A percentile compares a stretch with the other conserved stretches of the same genome.
These are phyloP conservation scores for Amblyraja radiata DNA, from an alignment of 2,797 vertebrate genomes.

Conservation along the genomic window DNA sequence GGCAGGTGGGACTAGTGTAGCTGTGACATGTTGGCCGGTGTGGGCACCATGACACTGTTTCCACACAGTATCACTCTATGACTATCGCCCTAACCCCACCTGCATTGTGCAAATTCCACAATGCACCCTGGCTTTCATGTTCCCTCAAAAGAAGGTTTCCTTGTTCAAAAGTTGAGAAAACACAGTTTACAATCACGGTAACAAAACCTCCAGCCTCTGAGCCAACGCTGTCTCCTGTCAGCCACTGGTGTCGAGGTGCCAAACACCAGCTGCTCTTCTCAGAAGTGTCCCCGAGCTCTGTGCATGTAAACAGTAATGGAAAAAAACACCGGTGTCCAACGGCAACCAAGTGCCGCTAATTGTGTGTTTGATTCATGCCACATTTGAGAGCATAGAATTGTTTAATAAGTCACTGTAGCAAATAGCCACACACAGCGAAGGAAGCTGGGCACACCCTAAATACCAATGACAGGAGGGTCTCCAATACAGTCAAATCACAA, in stretches of 20 bases:
- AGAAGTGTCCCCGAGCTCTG: background rate
- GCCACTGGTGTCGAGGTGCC: background rate
- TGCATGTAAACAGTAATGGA: background rate
- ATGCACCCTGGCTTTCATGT: background rate
- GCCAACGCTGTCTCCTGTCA: background rate
- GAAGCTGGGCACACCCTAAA: background rate
- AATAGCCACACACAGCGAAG: background rate
- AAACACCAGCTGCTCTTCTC: background rate
- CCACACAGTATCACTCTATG: too few species aligned
- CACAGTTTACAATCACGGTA: background rate
- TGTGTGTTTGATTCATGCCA: background rate
- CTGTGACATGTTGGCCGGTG: too few species aligned
- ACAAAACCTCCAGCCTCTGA: background rate
- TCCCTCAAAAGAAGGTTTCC: background rate
- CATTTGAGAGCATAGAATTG: background rate
- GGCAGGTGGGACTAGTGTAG: too few species aligned
- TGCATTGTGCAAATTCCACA: background rate
- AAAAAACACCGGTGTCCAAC: background rate
- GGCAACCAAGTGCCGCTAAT: background rate
- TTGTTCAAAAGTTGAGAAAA: background rate
- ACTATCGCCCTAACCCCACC: background rate
- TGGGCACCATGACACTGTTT: too few species aligned
- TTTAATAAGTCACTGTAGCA: background rate
- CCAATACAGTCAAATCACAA: slow-evolving; percentile 6
- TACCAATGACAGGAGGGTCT: too few species aligned